phyloP scores from a whole-genome alignment of 2,113 vertebrate genomes.

The Nannobrachium achirus region DNA sequence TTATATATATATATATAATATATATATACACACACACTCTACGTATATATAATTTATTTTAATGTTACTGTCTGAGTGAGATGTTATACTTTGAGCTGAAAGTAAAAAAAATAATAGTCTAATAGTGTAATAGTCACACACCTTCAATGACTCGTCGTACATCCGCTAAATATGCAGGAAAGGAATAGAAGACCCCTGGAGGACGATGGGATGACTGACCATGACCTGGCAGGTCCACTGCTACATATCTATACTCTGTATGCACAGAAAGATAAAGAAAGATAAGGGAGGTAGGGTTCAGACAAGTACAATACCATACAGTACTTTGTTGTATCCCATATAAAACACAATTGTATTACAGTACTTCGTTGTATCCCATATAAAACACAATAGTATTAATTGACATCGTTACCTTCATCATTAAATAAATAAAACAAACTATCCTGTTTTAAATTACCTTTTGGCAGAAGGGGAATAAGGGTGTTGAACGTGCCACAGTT shows the following conservation, averaged over 20 bases:
- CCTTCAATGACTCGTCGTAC: conserved; percentile 81
- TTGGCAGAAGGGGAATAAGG: conserved; percentile 80
- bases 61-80: no score
- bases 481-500: conserved; percentile 80
- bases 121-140: conserved; percentile 32
- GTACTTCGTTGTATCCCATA: no score
- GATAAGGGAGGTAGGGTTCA: neutral
- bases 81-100: no score
- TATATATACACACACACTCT: no score
- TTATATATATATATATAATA: no score
- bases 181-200: conserved; percentile 79
- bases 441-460: conserved; percentile 57
- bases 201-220: conserved; percentile 87
- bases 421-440: no score
- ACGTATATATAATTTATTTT: no score
- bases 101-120: no score
- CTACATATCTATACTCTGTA: conserved; percentile 84
- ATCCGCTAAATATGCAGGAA: conserved; percentile 83
- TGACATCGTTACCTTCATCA: no score
- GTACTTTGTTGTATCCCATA: no score
- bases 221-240: conserved; percentile 89
- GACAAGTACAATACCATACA: neutral
- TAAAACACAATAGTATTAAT: no score
- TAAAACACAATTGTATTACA: no score
- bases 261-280: conserved; percentile 15